phyloP scores from a whole-genome alignment of 1,140 invertebrate genomes.

The Cryptotermes secundus region DNA sequence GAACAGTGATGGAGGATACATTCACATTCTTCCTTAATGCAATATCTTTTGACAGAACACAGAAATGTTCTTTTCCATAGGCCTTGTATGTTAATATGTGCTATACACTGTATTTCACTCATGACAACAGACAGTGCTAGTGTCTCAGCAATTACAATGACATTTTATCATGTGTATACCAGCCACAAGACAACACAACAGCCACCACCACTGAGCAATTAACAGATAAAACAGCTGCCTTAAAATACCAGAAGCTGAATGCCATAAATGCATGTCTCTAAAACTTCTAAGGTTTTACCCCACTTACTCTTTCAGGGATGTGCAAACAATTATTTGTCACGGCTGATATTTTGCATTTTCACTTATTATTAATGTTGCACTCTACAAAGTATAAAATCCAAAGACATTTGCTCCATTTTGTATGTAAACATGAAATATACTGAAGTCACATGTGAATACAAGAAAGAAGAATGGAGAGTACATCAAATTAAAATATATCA shows the following conservation, averaged over 20 bases:
- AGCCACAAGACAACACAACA: neutral
- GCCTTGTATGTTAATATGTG: no score
- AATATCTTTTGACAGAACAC: no score
- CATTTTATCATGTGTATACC: neutral
- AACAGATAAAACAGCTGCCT: neutral
- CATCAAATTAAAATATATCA: no score
- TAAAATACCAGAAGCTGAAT: neutral
- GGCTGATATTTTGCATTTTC: neutral
- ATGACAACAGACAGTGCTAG: neutral
- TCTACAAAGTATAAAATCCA: neutral
- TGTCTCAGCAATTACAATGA: neutral
- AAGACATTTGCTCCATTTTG: neutral
- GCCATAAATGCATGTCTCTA: neutral
- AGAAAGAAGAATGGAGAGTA: neutral
- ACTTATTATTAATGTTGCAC: conserved; percentile 2
- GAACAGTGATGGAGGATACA: no score
- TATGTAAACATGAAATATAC: neutral
- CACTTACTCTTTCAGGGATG: neutral
- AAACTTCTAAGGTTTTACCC: neutral
- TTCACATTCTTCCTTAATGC: no score
- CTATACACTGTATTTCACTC: neutral
- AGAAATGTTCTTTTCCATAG: no score
- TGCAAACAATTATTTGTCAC: neutral
- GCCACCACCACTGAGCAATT: neutral
- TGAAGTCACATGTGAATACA: neutral